Evolutionary conservation across 2,113 vertebrate species (phyloP).

Genomic region (Lynx canadensis): DNA sequence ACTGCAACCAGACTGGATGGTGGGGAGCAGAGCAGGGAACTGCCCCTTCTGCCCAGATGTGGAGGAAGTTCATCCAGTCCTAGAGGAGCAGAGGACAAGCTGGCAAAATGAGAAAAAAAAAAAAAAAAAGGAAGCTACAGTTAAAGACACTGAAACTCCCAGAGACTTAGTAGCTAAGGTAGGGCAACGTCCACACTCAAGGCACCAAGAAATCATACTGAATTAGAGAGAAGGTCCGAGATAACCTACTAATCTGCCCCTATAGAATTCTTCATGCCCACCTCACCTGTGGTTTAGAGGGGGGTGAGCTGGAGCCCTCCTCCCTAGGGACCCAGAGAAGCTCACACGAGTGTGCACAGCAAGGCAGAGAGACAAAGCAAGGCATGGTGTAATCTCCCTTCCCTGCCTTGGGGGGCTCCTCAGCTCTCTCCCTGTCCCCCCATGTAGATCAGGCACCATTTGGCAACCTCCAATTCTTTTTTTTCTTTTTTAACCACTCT

Average conservation of each 20-base stretch:
- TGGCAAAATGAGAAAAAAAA: not conserved
- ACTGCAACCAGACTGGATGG: not conserved
- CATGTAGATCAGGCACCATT: not conserved
- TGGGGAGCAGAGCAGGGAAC: not conserved
- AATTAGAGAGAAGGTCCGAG: not conserved
- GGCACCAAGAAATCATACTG: not conserved
- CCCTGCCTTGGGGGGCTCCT: not conserved
- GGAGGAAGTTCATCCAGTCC: not conserved
- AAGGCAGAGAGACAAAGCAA: not conserved
- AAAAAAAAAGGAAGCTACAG: not conserved
- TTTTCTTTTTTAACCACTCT: slow-evolving; percentile 24
- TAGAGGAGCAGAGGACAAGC: not conserved
- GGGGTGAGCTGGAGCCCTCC: not conserved
- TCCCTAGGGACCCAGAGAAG: not conserved
- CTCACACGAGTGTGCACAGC: not conserved
- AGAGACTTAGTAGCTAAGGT: not conserved
- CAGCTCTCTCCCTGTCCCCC: not conserved
- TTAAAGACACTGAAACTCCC: not conserved
- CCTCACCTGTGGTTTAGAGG: not conserved
- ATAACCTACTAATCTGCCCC: not conserved
- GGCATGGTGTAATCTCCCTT: not conserved
- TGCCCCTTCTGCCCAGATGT: not conserved
- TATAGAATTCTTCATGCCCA: not conserved
- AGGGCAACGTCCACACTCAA: not conserved
- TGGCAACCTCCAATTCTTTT: slow-evolving; percentile 42